Evolutionary conservation across 2,888 invertebrate species (phyloP).

Genomic region (Therioaphis trifolii): DNA sequence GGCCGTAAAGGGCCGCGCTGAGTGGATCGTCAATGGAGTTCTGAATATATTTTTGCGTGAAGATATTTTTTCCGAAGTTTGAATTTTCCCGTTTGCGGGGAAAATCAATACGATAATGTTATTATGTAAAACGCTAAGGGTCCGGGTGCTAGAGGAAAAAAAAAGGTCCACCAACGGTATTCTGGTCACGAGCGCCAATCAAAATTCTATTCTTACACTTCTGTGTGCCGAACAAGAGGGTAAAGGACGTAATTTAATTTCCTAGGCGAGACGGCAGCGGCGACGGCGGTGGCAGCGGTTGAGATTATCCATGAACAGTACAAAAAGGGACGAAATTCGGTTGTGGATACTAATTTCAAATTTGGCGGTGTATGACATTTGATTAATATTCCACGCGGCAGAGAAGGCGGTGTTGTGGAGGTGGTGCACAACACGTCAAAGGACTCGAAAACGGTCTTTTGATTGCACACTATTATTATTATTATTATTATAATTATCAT

Average conservation of each 20-base stretch:
- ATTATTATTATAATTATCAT: no score
- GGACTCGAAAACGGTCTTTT: conserved; percentile 45
- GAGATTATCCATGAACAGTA: conserved; percentile 38
- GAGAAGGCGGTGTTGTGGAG: not conserved
- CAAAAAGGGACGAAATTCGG: conserved; percentile 56
- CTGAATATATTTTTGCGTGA: conserved; percentile 25
- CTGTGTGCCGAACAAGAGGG: conserved; percentile 41
- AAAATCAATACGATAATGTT: conserved; percentile 59
- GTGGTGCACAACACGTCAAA: conserved; percentile 32
- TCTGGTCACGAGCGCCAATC: conserved; percentile 63
- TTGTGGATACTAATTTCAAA: conserved; percentile 57
- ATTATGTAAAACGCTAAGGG: conserved; percentile 60
- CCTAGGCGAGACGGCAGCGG: conserved; percentile 39
- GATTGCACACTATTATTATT: conserved; percentile 49
- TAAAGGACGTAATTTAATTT: conserved; percentile 61
- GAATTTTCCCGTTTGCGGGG: conserved; percentile 26
- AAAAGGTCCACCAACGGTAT: conserved; percentile 59
- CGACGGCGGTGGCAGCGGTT: no score
- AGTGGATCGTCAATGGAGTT: conserved; percentile 25
- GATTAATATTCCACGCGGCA: conserved; percentile 54
- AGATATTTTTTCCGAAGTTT: conserved; percentile 22
- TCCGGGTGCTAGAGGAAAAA: conserved; percentile 25
- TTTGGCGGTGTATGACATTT: conserved; percentile 50
- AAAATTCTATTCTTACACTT: conserved; percentile 63
- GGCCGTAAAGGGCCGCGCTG: not conserved